Evolutionary conservation across 2,113 vertebrate genomes (phyloP), one percentile per base, ranked within the genome.

Genomic region (Verasper variegatus): DNA sequence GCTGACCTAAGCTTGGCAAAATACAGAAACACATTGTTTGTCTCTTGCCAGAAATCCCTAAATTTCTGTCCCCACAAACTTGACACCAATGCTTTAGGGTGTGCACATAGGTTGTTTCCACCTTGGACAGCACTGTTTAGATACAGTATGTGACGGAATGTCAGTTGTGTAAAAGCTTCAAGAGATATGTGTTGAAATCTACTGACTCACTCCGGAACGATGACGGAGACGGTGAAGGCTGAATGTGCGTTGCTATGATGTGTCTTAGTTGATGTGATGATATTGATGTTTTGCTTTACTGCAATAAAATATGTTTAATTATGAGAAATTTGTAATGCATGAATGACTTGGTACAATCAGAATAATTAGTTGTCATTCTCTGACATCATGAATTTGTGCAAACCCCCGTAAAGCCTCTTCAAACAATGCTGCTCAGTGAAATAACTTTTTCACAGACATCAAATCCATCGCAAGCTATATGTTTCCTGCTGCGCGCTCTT

Each of bases 401-500:
- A 52, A 59, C 52, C 23, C 21, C 9, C 0, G 6, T 18, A 51
- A 51, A 51, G 13, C 18, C 37, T 57, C 21, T 74, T 71, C 31
- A 64, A 70, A 85, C 79, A 74, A 49, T 45, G n/a, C 52, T 31
- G n/a, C 14, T 9, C 18, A 17, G 14, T 61, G 57, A 84, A 83
- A 69, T 45, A 68, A 51, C 3, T 78, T 74, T 73, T 4, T 71
- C 18, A 49, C 74, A 80, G 37, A 58, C 23, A 60, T 77, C 60
- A 70, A 81, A 66, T 82, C 63, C 58, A 55, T 57, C 56, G 62
- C 42, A 14, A 75, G 70, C 64, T 58, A 23, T 67, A 57, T 65
- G 75, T 40, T 52, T 45, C 76, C 70, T 31, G 76, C 70, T 62
- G 21, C 31, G 52, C 13, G 0, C 52, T 78, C 65, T 64, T 40